Evolutionary conservation across 2,113 vertebrate genomes (phyloP).

Genomic region (Lamprotornis superbus): DNA sequence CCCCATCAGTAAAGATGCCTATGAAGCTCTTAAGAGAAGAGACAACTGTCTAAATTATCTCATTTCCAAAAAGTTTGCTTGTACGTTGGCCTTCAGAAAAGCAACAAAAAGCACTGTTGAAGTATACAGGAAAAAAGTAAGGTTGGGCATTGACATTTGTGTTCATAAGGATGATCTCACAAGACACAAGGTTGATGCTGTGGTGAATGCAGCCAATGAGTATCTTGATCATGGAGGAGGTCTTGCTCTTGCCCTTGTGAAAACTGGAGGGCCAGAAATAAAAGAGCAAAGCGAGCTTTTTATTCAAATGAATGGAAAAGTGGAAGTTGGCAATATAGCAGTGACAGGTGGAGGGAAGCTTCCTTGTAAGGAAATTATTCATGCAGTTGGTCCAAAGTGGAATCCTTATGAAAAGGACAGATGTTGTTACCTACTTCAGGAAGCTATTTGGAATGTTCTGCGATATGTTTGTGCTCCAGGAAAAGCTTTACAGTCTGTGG

Average conservation of each 20-base stretch:
- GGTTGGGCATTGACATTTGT: constrained; percentile 54
- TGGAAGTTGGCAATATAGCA: constrained; percentile 61
- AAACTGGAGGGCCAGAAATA: constrained; percentile 77
- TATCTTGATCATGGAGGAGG: constrained; percentile 68
- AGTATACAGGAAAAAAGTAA: constrained; percentile 65
- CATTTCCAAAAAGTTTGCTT: constrained; percentile 76
- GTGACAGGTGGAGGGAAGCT: constrained; percentile 69
- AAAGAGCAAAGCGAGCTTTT: constrained; percentile 5
- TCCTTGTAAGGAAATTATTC: constrained; percentile 78
- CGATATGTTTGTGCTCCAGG: accelerated
- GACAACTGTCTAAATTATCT: constrained; percentile 41
- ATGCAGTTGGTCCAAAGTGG: constrained; percentile 83
- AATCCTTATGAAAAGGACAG: accelerated
- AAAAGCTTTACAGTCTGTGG: constrained; percentile 66
- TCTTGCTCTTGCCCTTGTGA: constrained; percentile 78
- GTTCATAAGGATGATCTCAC: constrained; percentile 87
- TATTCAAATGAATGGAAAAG: neutral
- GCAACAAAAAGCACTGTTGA: neutral
- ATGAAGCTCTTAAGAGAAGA: constrained; percentile 57
- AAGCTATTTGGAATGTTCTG: constrained; percentile 68
- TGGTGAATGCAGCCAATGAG: constrained; percentile 90
- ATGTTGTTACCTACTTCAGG: neutral
- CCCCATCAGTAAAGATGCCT: constrained; percentile 36
- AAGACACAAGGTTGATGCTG: constrained; percentile 68
- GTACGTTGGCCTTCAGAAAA: constrained; percentile 15